A percentile compares a stretch with the other conserved stretches of the same genome.
phyloP scores from a whole-genome alignment of 2,888 invertebrate species.

The Agonopterix arenella region DNA sequence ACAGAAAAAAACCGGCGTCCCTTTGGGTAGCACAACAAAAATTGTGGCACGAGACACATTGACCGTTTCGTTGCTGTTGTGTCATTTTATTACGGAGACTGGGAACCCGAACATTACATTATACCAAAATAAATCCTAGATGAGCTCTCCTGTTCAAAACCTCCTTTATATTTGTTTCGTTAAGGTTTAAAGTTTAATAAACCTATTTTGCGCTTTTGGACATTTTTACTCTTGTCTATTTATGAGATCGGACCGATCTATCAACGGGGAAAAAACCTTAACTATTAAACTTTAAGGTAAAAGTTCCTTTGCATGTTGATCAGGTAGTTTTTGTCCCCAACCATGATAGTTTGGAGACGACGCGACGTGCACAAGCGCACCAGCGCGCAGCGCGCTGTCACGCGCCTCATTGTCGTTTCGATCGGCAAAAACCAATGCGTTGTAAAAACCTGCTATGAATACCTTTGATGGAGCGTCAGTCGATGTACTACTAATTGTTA shows the following conservation, averaged over 20 bases:
- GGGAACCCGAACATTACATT: conserved; percentile 50
- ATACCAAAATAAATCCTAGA: conserved; percentile 41
- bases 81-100: conserved; percentile 46
- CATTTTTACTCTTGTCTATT: neutral
- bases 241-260: neutral
- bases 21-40: conserved; percentile 39
- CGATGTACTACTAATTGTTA: conserved; percentile 9
- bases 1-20: conserved; percentile 34
- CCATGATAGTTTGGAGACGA: conserved; percentile 22
- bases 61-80: conserved; percentile 59
- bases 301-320: conserved; percentile 14
- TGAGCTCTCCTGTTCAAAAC: conserved; percentile 2
- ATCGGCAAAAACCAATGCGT: conserved; percentile 42
- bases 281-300: conserved; percentile 2
- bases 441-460: conserved; percentile 34
- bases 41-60: conserved; percentile 70
- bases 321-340: conserved; percentile 29
- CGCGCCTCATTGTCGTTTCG: conserved; percentile 52
- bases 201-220: neutral
- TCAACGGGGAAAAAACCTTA: conserved; percentile 12
- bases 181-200: neutral
- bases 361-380: conserved; percentile 49
- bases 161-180: neutral
- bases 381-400: conserved; percentile 64
- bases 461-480: conserved; percentile 1